Evolutionary conservation across 2,113 vertebrate genomes (phyloP).

Genomic region (Ovis canadensis): DNA sequence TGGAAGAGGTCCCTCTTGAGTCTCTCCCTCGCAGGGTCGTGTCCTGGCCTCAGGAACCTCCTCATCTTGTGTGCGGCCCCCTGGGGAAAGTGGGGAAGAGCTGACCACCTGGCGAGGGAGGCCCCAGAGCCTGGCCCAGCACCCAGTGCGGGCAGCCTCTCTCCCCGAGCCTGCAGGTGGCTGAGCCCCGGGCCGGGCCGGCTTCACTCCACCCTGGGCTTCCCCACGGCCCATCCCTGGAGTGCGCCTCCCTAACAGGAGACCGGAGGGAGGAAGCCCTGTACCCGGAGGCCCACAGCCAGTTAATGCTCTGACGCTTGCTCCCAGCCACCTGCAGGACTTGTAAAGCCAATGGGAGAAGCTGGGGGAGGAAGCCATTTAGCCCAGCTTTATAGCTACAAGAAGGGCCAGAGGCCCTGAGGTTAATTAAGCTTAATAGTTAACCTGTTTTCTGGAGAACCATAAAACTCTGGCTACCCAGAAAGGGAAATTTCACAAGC

Average conservation of each 20-base stretch:
- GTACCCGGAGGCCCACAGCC: neutral
- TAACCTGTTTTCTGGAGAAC: constrained; percentile 77
- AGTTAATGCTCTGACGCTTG: neutral
- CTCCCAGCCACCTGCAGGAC: neutral
- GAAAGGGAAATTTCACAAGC: constrained; percentile 56
- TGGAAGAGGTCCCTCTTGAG: constrained; percentile 95
- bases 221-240: neutral
- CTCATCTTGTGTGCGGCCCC: constrained; percentile 84
- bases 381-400: constrained; percentile 43
- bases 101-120: accelerated
- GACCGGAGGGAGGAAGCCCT: neutral
- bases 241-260: neutral
- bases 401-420: constrained; percentile 45
- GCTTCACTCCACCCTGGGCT: neutral
- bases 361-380: constrained; percentile 55
- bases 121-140: neutral
- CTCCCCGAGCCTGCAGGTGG: neutral
- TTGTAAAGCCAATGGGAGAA: neutral
- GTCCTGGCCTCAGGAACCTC: constrained; percentile 93
- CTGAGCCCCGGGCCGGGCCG: neutral
- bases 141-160: neutral
- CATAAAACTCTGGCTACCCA: constrained; percentile 44
- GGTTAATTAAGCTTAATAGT: constrained; percentile 78
- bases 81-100: neutral
- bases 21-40: constrained; percentile 91